phyloP scores from a whole-genome alignment of 2,113 vertebrate species.

The Oncorhynchus kisutch region DNA sequence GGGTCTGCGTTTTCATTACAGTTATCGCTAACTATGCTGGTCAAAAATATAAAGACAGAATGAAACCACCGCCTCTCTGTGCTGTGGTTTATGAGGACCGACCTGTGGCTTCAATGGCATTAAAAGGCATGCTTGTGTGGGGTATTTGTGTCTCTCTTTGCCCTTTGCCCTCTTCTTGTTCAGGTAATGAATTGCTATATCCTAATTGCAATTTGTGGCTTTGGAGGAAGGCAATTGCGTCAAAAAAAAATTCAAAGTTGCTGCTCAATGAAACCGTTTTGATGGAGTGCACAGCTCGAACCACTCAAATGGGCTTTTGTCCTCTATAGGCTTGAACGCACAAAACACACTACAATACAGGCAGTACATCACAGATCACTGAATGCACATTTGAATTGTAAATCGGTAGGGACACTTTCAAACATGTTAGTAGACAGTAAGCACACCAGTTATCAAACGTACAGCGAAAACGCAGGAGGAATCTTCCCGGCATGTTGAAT shows the following conservation, averaged over 20 bases:
- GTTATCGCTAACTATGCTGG: neutral
- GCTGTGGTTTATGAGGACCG: neutral
- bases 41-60: neutral
- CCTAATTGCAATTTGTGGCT: too few species aligned
- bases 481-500: too few species aligned
- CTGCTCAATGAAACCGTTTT: constrained; percentile 48
- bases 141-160: too few species aligned
- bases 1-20: neutral
- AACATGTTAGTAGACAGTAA: constrained; percentile 32
- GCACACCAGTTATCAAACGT: constrained; percentile 32
- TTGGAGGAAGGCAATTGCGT: constrained; percentile 38
- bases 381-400: constrained; percentile 52
- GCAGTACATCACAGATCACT: constrained; percentile 62
- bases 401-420: constrained; percentile 49
- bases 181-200: constrained; percentile 7
- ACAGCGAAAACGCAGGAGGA: constrained; percentile 32
- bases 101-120: constrained; percentile 17
- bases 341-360: constrained; percentile 43
- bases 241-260: constrained; percentile 56
- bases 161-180: constrained; percentile 24
- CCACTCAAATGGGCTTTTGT: constrained; percentile 47
- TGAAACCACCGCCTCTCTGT: neutral
- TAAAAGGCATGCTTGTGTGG: neutral
- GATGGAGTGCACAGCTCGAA: constrained; percentile 47
- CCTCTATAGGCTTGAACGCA: constrained; percentile 45